Evolutionary conservation across 2,888 invertebrate genomes (phyloP), one percentile per base, ranked within the genome.

Genomic region (Drosophila aldrichi): DNA sequence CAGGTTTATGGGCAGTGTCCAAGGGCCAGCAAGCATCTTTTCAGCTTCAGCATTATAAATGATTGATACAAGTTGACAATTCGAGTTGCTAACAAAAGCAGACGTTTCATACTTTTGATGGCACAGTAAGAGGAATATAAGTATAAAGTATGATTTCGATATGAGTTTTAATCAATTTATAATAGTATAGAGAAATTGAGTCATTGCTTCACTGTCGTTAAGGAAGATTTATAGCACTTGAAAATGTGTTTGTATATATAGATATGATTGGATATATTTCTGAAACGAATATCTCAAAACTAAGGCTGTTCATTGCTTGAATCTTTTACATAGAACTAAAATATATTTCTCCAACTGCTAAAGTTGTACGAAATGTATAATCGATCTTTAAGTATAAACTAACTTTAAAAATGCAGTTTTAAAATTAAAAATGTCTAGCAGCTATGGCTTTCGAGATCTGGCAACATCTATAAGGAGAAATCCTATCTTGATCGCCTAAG

Each of bases 41-140:
- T 59, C 49, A 38, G 6, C 18, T 38, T n/a, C 25, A 48, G 48
- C 22, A 34, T 44, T 32, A 46, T 32, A 12, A 38, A 62, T 41
- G 49, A 51, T 61, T 55, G 32, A 51, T 55, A 38, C 22, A 16
- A 38, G 55, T 65, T 59, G 36, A 40, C 40, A 40, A 40, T 40
- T 40, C 40, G n/a, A 40, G 36, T 14, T 43, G 29, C 1, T 32
- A 49, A 49, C 49, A 49, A 49, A 49, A 14, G 14, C 32, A 49
- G 18, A 18, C n/a, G 29, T 48, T 29, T 16, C 9, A 46, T 48
- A 32, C n/a, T 10, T 10, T 2, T 18, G 32, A 32, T 32, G 5
- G 22, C 9, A 9, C 9, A 9, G 2, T 5, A 10, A 29, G 25
- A 6, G 9, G 29, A 10, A 29, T n/a, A n/a, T 48, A 29, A 2